Percentiles rank a stretch among this genome's conserved stretches.
Conservation (phyloP, 2,797 vertebrate genomes). For the Gymnodraco acuticeps region DNA sequence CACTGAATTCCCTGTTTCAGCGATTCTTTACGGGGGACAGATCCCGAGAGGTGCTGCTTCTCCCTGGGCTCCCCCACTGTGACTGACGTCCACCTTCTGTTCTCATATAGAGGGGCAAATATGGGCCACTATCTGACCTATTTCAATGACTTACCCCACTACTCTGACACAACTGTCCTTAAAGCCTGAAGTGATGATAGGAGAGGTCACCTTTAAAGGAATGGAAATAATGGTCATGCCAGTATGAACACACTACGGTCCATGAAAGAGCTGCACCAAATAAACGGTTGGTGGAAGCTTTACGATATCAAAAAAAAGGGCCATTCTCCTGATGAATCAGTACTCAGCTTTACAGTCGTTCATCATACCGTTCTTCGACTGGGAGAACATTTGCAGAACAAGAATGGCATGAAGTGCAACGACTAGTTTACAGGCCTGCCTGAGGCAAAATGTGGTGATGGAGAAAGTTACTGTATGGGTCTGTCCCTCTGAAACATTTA, state of each 20-base stretch:
- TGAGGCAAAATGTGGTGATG: conserved; percentile 45
- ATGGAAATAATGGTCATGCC: conserved; percentile 12
- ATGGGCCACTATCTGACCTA: conserved; percentile 82
- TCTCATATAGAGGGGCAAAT: conserved; percentile 76
- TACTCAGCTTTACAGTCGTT: conserved; percentile 31
- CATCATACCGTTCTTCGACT: conserved; percentile 37
- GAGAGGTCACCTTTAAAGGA: conserved; percentile 52
- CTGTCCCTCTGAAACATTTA: conserved; percentile 70
- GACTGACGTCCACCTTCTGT: conserved; percentile 86
- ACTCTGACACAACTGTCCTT: conserved; percentile 63
- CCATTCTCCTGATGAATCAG: conserved; percentile 32
- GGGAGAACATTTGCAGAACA: conserved; percentile 42
- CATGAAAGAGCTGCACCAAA: conserved; percentile 11
- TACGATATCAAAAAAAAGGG: neutral
- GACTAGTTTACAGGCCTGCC: conserved; percentile 60
- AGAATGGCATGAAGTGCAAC: conserved; percentile 35
- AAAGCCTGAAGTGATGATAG: conserved; percentile 55
- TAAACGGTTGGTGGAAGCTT: neutral
- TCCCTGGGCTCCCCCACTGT: conserved; percentile 72
- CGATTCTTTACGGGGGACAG: conserved; percentile 83
- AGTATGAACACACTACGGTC: conserved; percentile 1
- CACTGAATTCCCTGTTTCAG: conserved; percentile 85
- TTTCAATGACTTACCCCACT: conserved; percentile 76
- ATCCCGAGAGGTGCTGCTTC: conserved; percentile 78
- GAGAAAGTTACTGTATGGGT: conserved; percentile 62